phyloP scores from a whole-genome alignment of 2,113 vertebrate genomes.

The Lamprologus sp. region DNA sequence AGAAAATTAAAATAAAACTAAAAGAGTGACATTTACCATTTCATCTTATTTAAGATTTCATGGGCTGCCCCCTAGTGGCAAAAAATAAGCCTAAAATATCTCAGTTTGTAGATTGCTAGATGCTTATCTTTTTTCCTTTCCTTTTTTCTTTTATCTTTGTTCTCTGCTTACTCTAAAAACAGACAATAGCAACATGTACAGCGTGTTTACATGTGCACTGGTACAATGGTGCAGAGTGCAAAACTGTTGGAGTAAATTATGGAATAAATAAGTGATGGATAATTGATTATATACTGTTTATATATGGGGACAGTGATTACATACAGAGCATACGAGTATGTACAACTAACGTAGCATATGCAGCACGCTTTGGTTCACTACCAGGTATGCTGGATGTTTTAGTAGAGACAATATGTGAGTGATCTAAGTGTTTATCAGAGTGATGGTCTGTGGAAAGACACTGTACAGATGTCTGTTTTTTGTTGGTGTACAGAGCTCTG shows the following conservation, averaged over 20 bases:
- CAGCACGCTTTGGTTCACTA: neutral
- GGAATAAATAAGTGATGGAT: neutral
- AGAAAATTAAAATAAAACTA: neutral
- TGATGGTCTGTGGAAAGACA: neutral
- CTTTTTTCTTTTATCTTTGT: neutral
- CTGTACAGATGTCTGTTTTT: neutral
- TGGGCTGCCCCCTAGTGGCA: neutral
- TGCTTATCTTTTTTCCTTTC: neutral
- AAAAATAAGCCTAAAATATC: neutral
- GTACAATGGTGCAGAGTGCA: neutral
- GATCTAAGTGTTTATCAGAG: neutral
- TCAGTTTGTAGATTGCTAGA: neutral
- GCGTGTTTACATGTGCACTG: neutral
- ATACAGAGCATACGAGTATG: neutral
- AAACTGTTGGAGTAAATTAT: neutral
- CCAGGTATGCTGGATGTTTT: neutral
- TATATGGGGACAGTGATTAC: neutral
- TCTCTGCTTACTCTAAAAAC: neutral
- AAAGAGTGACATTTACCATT: neutral
- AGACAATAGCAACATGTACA: neutral
- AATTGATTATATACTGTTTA: neutral
- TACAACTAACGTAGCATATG: neutral
- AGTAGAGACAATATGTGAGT: neutral
- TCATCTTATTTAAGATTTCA: neutral
- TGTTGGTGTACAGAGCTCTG: neutral